Evolutionary conservation across 2,113 vertebrate genomes (phyloP).

Genomic region (Miniopterus natalensis): DNA sequence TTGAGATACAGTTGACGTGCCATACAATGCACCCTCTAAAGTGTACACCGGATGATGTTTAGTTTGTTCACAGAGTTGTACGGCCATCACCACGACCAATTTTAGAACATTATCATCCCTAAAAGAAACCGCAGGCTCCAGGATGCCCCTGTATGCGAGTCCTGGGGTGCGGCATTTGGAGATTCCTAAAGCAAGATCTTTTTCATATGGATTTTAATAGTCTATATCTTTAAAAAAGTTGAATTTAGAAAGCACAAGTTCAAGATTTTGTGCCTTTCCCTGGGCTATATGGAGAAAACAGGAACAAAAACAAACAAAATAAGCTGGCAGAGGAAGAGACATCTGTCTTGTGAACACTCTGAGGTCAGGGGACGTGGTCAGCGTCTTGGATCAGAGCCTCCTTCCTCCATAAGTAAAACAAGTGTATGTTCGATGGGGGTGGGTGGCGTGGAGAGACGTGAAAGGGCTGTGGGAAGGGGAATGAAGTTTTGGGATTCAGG

Average conservation of each 20-base stretch:
- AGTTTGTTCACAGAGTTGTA: not conserved
- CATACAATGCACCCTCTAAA: not conserved
- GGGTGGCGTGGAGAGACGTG: not conserved
- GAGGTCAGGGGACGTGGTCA: not conserved
- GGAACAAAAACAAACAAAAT: not conserved
- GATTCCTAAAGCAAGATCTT: not conserved
- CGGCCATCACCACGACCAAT: not conserved
- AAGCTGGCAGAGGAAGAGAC: not conserved
- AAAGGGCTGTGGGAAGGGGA: not conserved
- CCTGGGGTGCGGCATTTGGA: not conserved
- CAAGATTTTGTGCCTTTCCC: not conserved
- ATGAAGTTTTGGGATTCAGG: not conserved
- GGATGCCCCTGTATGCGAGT: not conserved
- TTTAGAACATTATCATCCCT: not conserved
- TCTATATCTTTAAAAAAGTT: not conserved
- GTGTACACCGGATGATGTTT: not conserved
- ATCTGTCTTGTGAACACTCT: not conserved
- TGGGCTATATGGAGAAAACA: not conserved
- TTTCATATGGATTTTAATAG: not conserved
- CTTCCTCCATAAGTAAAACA: not conserved
- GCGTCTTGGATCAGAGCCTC: not conserved
- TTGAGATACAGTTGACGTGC: not conserved
- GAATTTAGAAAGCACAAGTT: not conserved
- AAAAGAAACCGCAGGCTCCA: not conserved
- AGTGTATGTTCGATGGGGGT: not conserved